These are phyloP conservation scores for Tinamus guttatus DNA, from an alignment of 2,113 vertebrate species.

Conservation along the genomic window DNA sequence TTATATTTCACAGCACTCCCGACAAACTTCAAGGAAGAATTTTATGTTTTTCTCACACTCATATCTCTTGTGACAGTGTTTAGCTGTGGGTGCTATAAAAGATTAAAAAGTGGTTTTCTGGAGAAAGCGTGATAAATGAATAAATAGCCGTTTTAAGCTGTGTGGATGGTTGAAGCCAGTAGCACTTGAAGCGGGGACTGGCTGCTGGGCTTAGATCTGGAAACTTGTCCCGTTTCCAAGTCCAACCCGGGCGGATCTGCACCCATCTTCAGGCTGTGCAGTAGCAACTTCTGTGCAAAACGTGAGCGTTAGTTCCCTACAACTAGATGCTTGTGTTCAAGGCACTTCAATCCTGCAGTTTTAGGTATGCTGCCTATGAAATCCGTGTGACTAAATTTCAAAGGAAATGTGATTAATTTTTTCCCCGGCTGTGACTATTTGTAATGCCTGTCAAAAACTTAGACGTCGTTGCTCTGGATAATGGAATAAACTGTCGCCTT, in stretches of 20 bases:
- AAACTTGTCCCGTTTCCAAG: neutral
- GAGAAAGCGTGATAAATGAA: neutral
- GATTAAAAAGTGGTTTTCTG: neutral
- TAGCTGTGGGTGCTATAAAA: neutral
- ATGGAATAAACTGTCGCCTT: neutral
- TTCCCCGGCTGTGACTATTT: neutral
- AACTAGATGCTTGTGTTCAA: neutral
- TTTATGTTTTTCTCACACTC: neutral
- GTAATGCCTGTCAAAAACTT: neutral
- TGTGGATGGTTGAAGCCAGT: fast-evolving
- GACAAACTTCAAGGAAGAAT: neutral
- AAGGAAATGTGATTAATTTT: neutral
- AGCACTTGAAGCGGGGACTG: neutral
- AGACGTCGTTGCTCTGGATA: neutral
- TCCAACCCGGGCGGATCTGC: neutral
- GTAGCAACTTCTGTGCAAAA: neutral
- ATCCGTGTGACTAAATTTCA: neutral
- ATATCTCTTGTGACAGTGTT: neutral
- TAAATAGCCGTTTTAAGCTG: neutral
- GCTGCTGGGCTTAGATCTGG: neutral
- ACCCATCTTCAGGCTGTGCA: neutral
- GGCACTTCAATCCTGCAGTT: fast-evolving
- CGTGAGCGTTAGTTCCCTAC: neutral
- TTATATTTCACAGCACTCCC: neutral
- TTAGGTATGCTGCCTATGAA: neutral